Evolutionary conservation across 2,113 vertebrate species (phyloP).

Genomic region (Illadopsis cleaveri): DNA sequence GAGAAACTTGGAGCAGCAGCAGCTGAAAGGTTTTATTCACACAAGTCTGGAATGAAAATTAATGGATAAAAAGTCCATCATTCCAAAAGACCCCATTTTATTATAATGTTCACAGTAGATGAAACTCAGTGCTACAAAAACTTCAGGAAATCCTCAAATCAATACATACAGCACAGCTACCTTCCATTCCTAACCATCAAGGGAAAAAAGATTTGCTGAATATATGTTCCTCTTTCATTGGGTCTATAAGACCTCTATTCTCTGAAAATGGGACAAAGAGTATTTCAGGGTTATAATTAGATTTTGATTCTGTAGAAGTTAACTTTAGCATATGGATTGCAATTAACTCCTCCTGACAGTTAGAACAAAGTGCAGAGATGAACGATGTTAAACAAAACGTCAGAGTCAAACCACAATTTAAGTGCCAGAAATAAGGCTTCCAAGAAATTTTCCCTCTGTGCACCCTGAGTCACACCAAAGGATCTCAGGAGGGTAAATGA

Average conservation of each 20-base stretch:
- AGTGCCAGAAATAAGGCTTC: not conserved
- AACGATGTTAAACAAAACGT: slow-evolving; percentile 30
- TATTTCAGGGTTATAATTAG: slow-evolving; percentile 40
- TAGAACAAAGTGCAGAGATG: not conserved
- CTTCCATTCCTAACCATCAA: not conserved
- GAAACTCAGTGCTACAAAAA: not conserved
- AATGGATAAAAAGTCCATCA: not conserved
- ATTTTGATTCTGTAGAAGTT: slow-evolving; percentile 20
- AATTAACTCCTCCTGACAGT: slow-evolving; percentile 21
- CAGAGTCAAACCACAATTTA: not conserved
- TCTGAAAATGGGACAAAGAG: not conserved
- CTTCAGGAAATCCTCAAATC: not conserved
- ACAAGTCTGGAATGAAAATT: not conserved
- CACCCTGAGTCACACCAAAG: not conserved
- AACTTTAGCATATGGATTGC: slow-evolving; percentile 28
- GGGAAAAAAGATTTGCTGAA: not conserved
- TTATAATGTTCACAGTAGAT: not conserved
- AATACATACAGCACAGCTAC: not conserved
- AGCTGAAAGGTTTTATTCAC: not conserved
- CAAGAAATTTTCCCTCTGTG: not conserved
- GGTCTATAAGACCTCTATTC: not conserved
- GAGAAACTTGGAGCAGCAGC: not conserved
- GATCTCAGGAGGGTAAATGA: not conserved
- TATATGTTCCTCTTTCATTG: not conserved
- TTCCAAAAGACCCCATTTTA: not conserved